Percentiles rank a stretch among this genome's conserved stretches.
phyloP scores from a whole-genome alignment of 2,113 vertebrate species.

The Ascaphus truei region DNA sequence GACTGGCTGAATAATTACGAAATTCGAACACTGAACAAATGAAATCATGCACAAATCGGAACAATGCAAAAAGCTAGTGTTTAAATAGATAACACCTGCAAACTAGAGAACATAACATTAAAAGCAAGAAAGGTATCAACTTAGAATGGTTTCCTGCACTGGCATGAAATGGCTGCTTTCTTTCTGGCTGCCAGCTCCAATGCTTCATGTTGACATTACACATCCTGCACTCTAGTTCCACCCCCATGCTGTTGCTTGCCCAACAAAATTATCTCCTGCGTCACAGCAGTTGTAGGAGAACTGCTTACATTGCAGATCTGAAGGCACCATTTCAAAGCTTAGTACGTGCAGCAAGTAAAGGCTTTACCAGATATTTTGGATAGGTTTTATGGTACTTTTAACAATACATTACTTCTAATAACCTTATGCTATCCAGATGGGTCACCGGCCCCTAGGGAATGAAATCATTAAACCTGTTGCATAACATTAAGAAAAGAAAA shows the following conservation, averaged over 20 bases:
- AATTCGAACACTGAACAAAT: too few relatives aligned
- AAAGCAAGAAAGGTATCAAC: conserved; percentile 27
- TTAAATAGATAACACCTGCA: neutral
- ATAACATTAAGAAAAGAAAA: neutral
- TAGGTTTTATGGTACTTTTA: conserved; percentile 48
- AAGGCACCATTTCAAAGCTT: conserved; percentile 78
- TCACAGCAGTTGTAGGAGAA: conserved; percentile 87
- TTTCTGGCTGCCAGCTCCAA: conserved; percentile 72
- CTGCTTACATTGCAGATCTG: conserved; percentile 74
- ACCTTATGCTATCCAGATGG: conserved; percentile 68
- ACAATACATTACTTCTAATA: conserved; percentile 46
- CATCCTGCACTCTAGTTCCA: conserved; percentile 82
- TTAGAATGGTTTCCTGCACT: conserved; percentile 63
- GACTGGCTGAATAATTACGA: too few relatives aligned
- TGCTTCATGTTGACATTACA: conserved; percentile 82
- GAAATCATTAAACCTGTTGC: neutral
- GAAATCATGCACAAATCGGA: neutral
- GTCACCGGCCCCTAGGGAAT: conserved; percentile 43
- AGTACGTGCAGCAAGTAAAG: conserved; percentile 57
- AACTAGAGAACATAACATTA: neutral
- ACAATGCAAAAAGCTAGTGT: neutral
- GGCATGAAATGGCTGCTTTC: conserved; percentile 78
- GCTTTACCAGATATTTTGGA: conserved; percentile 41
- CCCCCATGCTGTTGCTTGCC: conserved; percentile 79
- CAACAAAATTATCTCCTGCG: conserved; percentile 96